Percentiles rank a stretch among this genome's conserved stretches.
These are phyloP conservation scores for Salarias fasciatus DNA, from an alignment of 2,797 vertebrate species.

Conservation along the genomic window DNA sequence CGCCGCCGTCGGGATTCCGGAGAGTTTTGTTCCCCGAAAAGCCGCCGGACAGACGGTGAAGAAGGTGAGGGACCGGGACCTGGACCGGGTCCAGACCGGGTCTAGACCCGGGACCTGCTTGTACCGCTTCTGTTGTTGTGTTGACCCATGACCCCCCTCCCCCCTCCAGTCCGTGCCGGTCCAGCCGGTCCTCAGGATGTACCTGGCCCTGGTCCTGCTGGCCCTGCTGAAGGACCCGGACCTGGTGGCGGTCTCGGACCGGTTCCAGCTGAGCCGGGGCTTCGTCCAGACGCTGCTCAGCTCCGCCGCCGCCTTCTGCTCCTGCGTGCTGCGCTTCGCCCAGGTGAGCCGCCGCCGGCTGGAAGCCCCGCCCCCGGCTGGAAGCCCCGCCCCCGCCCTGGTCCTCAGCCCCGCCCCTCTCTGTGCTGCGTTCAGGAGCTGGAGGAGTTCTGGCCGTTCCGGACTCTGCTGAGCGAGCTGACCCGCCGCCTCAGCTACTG, in stretches of 20 bases:
- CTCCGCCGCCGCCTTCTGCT: slow-evolving; percentile 91
- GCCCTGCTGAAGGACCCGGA: slow-evolving; percentile 88
- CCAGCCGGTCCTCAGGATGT: slow-evolving; percentile 78
- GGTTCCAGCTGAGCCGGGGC: slow-evolving; percentile 90
- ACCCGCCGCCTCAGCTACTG: slow-evolving; percentile 92
- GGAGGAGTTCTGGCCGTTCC: slow-evolving; percentile 95
- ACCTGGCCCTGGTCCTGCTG: slow-evolving; percentile 89
- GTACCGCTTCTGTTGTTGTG: too few species aligned
- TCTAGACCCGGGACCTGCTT: too few species aligned
- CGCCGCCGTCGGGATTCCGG: slow-evolving; percentile 87
- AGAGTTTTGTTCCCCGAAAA: slow-evolving; percentile 91
- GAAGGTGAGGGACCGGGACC: too few species aligned
- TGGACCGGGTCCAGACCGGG: too few species aligned
- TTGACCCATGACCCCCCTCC: too few species aligned
- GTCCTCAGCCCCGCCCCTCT: background rate
- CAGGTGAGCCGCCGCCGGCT: too few species aligned
- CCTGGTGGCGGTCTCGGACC: slow-evolving; percentile 89
- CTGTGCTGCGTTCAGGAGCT: slow-evolving; percentile 84
- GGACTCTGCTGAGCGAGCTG: slow-evolving; percentile 88
- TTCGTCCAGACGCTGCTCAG: slow-evolving; percentile 90
- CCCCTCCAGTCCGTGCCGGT: slow-evolving; percentile 60
- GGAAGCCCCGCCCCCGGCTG: too few species aligned
- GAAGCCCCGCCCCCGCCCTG: too few species aligned
- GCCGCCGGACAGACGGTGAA: slow-evolving; percentile 91
- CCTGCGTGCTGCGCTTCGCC: slow-evolving; percentile 92